These are phyloP conservation scores for Cryptotermes secundus DNA, from an alignment of 1,140 invertebrate genomes.

Conservation along the genomic window DNA sequence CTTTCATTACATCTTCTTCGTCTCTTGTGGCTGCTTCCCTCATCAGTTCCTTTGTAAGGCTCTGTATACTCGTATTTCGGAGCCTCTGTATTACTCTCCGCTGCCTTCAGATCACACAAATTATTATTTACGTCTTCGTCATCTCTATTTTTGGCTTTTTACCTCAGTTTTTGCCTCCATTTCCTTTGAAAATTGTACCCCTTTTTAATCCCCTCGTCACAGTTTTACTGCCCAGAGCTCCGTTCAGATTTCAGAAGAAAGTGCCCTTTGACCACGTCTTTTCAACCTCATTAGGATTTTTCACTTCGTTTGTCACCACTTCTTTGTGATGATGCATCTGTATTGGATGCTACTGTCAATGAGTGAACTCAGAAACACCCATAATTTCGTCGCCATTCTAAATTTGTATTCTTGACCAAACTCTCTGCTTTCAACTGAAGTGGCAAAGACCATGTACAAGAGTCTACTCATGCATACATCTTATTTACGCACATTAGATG, in stretches of 20 bases:
- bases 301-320: background rate
- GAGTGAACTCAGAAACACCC: no score
- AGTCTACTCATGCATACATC: no score
- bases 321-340: background rate
- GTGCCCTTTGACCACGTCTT: background rate
- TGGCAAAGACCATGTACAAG: no score
- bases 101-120: background rate
- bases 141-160: background rate
- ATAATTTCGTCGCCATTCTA: no score
- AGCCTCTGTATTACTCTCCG: background rate
- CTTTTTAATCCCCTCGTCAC: background rate
- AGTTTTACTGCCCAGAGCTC: background rate
- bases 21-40: background rate
- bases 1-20: slow-evolving; percentile 12
- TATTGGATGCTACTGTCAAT: background rate
- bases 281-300: background rate
- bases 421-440: no score
- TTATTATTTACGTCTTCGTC: background rate
- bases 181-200: background rate
- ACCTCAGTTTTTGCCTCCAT: background rate
- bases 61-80: background rate
- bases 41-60: background rate
- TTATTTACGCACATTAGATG: no score
- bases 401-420: no score
- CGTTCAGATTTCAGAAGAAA: slow-evolving; percentile 7